These are phyloP conservation scores for Onychostoma macrolepis DNA, from an alignment of 2,113 vertebrate species.

Conservation along the genomic window DNA sequence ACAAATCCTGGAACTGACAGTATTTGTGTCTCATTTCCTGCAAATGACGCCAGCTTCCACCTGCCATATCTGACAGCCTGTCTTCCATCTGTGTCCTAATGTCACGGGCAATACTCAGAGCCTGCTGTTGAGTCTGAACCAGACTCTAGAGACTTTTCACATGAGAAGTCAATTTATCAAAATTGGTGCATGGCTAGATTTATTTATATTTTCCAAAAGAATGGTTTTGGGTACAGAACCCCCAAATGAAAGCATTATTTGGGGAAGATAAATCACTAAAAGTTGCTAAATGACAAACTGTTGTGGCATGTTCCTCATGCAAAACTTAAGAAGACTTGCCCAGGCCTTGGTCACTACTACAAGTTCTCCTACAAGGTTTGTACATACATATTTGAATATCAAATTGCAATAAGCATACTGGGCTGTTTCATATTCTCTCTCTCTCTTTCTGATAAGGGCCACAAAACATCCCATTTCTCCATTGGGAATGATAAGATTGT, in stretches of 20 bases:
- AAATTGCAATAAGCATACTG: too few relatives aligned
- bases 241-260: not conserved
- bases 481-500: not conserved
- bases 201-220: not conserved
- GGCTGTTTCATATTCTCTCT: not conserved
- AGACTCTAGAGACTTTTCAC: not conserved
- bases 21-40: slow-evolving; percentile 14
- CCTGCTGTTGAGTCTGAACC: not conserved
- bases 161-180: not conserved
- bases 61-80: slow-evolving; percentile 18
- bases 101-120: not conserved
- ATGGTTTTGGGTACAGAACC: not conserved
- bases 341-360: not conserved
- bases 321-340: not conserved
- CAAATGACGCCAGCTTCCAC: not conserved
- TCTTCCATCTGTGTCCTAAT: slow-evolving; percentile 22
- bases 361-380: not conserved
- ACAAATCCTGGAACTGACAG: slow-evolving; percentile 19
- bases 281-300: not conserved
- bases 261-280: not conserved
- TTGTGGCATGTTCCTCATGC: not conserved
- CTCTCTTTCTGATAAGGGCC: not conserved
- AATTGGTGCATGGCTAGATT: not conserved
- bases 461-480: not conserved
- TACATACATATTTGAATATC: not conserved